Evolutionary conservation across 2,888 invertebrate species (phyloP).

Genomic region (Cerceris rybyensis): DNA sequence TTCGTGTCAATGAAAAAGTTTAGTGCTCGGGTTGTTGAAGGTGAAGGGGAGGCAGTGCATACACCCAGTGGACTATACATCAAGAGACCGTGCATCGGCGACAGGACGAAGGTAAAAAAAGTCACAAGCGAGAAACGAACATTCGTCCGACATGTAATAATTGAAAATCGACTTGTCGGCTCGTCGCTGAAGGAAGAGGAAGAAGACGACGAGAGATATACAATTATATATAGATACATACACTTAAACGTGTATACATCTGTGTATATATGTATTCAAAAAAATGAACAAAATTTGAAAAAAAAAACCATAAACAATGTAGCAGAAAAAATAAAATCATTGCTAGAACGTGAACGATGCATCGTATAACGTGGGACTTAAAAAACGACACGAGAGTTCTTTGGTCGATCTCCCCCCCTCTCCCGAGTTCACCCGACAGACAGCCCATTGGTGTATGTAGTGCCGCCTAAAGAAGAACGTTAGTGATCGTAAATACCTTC

Average conservation of each 20-base stretch:
- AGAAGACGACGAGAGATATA: neutral
- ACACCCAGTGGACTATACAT: conserved; percentile 65
- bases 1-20: conserved; percentile 58
- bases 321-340: neutral
- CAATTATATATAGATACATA: neutral
- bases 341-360: no score
- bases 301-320: neutral
- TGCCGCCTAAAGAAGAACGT: conserved; percentile 66
- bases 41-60: conserved; percentile 60
- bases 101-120: conserved; percentile 20
- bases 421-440: conserved; percentile 52
- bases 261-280: conserved; percentile 15
- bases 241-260: neutral
- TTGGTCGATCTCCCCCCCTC: conserved; percentile 11
- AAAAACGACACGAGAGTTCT: neutral
- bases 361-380: no score
- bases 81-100: conserved; percentile 43
- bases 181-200: neutral
- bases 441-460: conserved; percentile 68
- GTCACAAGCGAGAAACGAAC: conserved; percentile 1
- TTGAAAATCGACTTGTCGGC: no score
- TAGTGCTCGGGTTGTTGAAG: conserved; percentile 33
- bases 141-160: no score
- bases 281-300: conserved; percentile 17
- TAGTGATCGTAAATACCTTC: conserved; percentile 88